phyloP scores from a whole-genome alignment of 2,797 vertebrate genomes.

The Sebastes cheni region DNA sequence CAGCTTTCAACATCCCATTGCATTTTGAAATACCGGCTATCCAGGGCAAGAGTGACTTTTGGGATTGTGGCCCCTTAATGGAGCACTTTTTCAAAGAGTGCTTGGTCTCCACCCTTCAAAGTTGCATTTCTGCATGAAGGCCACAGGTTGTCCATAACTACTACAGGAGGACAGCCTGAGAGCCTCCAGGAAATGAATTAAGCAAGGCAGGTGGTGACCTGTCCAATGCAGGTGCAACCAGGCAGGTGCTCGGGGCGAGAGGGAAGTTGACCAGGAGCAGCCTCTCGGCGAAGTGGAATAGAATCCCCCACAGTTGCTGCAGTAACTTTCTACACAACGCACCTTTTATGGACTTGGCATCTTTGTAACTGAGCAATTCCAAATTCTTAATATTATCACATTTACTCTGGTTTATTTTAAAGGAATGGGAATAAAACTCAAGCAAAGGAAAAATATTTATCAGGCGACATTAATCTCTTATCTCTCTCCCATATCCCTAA shows the following conservation, averaged over 20 bases:
- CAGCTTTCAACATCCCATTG: neutral
- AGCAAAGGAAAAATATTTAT: constrained; percentile 12
- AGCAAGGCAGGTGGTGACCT: constrained; percentile 13
- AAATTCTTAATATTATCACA: neutral
- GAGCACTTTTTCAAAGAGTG: constrained; percentile 5
- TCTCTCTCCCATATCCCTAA: constrained; percentile 1
- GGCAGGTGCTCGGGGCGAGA: constrained; percentile 14
- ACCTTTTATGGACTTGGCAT: neutral
- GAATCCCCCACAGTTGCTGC: neutral
- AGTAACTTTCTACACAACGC: neutral
- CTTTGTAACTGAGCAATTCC: neutral
- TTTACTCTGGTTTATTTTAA: constrained; percentile 19
- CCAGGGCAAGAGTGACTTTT: neutral
- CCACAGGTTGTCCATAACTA: neutral
- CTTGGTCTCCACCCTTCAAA: constrained; percentile 1
- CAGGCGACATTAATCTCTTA: constrained; percentile 9
- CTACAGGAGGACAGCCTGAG: constrained; percentile 5
- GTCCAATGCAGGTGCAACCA: neutral
- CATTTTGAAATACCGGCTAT: constrained; percentile 12
- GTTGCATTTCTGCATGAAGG: constrained; percentile 1
- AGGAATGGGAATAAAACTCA: constrained; percentile 1
- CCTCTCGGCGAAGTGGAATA: neutral
- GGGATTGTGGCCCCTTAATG: neutral
- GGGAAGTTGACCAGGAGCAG: constrained; percentile 1
- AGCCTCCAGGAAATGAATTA: constrained; percentile 19